Conservation (phyloP, 2,113 vertebrate species). For the Trichomycterus rosablanca region DNA sequence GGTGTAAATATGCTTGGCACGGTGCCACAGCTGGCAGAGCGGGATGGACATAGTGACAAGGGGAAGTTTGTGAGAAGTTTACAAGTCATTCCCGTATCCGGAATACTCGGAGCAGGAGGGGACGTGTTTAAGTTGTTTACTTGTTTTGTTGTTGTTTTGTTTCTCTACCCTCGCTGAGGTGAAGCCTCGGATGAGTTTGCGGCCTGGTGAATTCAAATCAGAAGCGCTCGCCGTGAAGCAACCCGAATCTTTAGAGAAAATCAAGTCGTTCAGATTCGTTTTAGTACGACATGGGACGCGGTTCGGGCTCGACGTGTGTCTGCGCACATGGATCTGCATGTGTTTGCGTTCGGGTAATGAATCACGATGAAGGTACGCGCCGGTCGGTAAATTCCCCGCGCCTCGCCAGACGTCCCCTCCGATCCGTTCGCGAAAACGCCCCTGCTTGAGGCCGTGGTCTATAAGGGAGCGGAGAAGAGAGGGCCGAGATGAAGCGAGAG, state of each 20-base stretch:
- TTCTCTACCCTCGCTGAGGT: conserved; percentile 33
- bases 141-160: conserved; percentile 47
- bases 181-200: conserved; percentile 40
- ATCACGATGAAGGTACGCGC: conserved; percentile 40
- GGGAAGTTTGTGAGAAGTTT: no score
- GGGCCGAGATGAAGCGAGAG: conserved; percentile 1
- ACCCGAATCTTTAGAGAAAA: conserved; percentile 49
- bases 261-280: conserved; percentile 48
- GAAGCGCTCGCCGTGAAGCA: conserved; percentile 42
- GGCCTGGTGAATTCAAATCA: conserved; percentile 49
- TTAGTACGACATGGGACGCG: conserved; percentile 32
- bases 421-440: no score
- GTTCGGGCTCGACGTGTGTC: conserved; percentile 23
- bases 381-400: conserved; percentile 39
- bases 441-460: conserved; percentile 36
- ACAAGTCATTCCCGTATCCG: no score
- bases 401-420: no score
- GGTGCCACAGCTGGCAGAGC: no score
- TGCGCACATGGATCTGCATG: conserved; percentile 31
- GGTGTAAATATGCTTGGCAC: no score
- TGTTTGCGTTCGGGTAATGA: conserved; percentile 34
- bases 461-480: conserved; percentile 31
- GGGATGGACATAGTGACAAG: no score
- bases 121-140: conserved; percentile 51
- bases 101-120: conserved; percentile 35